These are phyloP conservation scores for Ophiodon elongatus DNA, from an alignment of 2,113 vertebrate genomes.

Conservation along the genomic window DNA sequence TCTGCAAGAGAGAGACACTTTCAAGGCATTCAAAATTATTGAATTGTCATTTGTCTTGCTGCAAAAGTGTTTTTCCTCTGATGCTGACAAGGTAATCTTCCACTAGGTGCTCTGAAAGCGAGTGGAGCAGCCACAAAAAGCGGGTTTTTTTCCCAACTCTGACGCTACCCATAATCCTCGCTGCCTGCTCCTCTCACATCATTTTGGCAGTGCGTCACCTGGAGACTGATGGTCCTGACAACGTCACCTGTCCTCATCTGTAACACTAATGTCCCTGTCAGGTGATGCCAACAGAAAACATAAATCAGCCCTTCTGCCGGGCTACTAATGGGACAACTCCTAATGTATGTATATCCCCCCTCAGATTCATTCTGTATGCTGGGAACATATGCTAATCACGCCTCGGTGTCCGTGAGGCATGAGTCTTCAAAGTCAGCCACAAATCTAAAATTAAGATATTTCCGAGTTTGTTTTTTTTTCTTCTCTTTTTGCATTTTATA, in stretches of 20 bases:
- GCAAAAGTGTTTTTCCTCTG: constrained; percentile 63
- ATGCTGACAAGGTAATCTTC: constrained; percentile 73
- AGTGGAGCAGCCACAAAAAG: constrained; percentile 38
- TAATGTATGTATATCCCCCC: constrained; percentile 78
- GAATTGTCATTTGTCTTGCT: constrained; percentile 69
- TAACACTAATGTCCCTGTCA: constrained; percentile 82
- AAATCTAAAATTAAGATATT: constrained; percentile 73
- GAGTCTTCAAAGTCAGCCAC: constrained; percentile 73
- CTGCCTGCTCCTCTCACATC: constrained; percentile 60
- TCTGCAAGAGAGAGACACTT: constrained; percentile 61
- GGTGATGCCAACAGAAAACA: constrained; percentile 74
- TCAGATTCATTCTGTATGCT: constrained; percentile 56
- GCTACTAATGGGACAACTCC: constrained; percentile 76
- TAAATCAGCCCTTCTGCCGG: constrained; percentile 75
- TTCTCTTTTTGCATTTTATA: constrained; percentile 12
- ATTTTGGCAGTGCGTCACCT: constrained; percentile 68
- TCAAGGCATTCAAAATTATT: constrained; percentile 65
- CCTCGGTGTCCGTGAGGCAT: constrained; percentile 59
- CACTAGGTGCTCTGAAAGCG: constrained; percentile 43
- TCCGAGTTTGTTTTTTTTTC: background rate
- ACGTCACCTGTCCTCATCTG: constrained; percentile 82
- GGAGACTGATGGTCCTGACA: constrained; percentile 78
- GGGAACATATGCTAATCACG: constrained; percentile 79
- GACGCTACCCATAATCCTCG: constrained; percentile 59
- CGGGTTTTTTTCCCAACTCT: constrained; percentile 11